Evolutionary conservation across 2,888 invertebrate genomes (phyloP), one percentile per base, ranked within the genome.

Genomic region (Drosophila diplacantha): DNA sequence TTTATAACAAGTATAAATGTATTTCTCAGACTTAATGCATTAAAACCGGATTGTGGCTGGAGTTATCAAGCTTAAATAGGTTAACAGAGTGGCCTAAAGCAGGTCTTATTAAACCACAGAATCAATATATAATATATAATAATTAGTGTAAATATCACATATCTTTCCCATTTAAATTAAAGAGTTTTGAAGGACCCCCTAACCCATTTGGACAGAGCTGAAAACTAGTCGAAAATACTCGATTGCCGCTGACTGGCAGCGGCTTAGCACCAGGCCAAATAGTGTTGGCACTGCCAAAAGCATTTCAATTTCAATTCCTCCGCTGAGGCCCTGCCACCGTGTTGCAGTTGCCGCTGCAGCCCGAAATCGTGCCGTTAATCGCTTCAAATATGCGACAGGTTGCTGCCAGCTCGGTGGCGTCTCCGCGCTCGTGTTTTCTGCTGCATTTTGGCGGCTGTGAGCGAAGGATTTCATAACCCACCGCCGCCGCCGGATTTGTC

Each of bases 291-390:
- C 73, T 83, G 82, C 83, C 80, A 76, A 79, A 76, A 79, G 80
- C 84, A 81, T 80, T 80, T 80, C 80, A 79, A 78, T 81, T 83
- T 83, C 81, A 63, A 73, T 80, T 81, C 82, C 76, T 70, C 69
- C 67, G 63, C 57, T 41, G 64, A 39, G 38, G 51, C 69, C 59
- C 66, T 47, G 66, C 66, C 66, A 57, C 57, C 29, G 66, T 43
- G 49, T 66, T 44, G 65, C 55, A 14, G 56, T 24, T 59, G 35
- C 22, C 24, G 52, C 35, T 18, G 39, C 31, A 43, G 46, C 58
- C 77, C 62, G 58, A 66, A 78, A 78, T 78, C 78, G 79, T 79
- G 79, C 81, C 70, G 79, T 78, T 81, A 80, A 78, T 75, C 76
- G 78, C 74, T 79, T 81, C 75, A 81, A 75, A 77, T 69, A 78